Conservation (phyloP, 2,113 vertebrate species). For the Archocentrus centrarchus region DNA sequence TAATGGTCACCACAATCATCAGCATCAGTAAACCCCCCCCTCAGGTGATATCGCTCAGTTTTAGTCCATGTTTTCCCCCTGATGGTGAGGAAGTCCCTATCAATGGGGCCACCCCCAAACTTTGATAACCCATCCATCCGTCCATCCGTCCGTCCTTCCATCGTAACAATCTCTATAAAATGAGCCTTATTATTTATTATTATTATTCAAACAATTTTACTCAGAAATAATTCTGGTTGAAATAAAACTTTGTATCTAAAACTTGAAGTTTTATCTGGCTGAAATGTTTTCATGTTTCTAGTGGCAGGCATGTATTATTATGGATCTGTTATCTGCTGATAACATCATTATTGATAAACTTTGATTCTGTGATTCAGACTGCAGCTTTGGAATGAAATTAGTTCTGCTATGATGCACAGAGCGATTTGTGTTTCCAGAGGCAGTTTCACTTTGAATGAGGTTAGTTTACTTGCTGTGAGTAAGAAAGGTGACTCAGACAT, state of each 20-base stretch:
- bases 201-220: too few species aligned
- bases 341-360: background rate
- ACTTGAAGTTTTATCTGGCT: background rate
- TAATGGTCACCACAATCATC: background rate
- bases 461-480: background rate
- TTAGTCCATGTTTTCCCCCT: background rate
- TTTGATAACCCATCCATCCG: background rate
- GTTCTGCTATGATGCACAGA: background rate
- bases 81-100: background rate
- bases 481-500: slow-evolving; percentile 14
- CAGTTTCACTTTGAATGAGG: slow-evolving; percentile 10
- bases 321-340: background rate
- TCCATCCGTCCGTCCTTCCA: too few species aligned
- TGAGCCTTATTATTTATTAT: too few species aligned
- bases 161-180: too few species aligned
- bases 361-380: background rate
- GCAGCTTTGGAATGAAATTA: background rate
- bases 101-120: background rate
- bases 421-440: background rate
- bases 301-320: background rate
- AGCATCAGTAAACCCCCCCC: background rate
- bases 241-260: background rate
- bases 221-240: background rate
- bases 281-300: too few species aligned
- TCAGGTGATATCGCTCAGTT: background rate